These are phyloP conservation scores for Yponomeuta sedellus DNA, from an alignment of 2,888 invertebrate genomes.

Conservation along the genomic window DNA sequence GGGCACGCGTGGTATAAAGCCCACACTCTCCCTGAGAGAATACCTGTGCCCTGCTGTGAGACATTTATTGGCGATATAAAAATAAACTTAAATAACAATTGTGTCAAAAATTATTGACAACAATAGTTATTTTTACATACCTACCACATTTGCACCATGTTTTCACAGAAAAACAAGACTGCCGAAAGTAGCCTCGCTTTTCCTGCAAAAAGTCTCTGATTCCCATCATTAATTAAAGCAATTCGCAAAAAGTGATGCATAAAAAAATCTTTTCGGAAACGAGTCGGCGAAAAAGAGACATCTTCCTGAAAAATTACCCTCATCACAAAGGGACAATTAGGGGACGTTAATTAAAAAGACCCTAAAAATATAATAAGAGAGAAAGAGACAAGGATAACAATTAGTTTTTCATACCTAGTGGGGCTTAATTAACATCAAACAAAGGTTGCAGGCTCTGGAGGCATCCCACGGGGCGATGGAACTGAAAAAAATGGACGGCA, in stretches of 20 bases:
- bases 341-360: slow-evolving; percentile 1
- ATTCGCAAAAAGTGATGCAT: not conserved
- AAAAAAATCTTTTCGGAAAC: not conserved
- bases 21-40: no score
- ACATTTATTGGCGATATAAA: no score
- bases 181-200: not conserved
- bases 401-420: slow-evolving; percentile 9
- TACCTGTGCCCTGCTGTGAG: no score
- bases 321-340: slow-evolving; percentile 3
- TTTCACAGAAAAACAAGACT: no score
- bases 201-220: not conserved
- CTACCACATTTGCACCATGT: no score
- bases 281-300: not conserved
- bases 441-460: not conserved
- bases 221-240: not conserved
- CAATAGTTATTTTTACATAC: no score
- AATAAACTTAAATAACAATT: no score
- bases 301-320: not conserved
- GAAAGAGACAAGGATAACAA: not conserved
- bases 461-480: not conserved
- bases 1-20: no score
- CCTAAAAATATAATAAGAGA: not conserved
- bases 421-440: slow-evolving; percentile 7
- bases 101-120: no score
- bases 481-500: not conserved